Percentiles rank a stretch among this genome's conserved stretches.
phyloP scores from a whole-genome alignment of 2,113 vertebrate species.

The Entomyzon cyanotis region DNA sequence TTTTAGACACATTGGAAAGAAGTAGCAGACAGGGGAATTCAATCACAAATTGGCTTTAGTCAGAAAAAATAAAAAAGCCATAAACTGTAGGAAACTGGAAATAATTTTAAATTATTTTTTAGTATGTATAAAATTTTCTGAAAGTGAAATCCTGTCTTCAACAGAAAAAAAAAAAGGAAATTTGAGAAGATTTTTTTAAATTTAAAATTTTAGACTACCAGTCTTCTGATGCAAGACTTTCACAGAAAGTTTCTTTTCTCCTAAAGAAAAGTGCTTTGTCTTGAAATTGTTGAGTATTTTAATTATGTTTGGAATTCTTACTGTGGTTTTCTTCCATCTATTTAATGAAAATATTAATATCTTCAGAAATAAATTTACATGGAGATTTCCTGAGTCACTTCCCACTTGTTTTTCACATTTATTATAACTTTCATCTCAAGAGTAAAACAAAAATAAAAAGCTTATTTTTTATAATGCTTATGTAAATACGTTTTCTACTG shows the following conservation, averaged over 20 bases:
- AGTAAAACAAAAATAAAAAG: not conserved
- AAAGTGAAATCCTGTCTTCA: not conserved
- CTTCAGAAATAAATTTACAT: not conserved
- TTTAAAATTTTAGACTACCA: not conserved
- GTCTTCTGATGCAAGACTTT: not conserved
- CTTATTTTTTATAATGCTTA: not conserved
- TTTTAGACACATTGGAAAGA: not conserved
- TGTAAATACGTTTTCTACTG: not conserved
- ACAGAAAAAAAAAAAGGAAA: not conserved
- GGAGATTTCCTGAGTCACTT: slow-evolving; percentile 13
- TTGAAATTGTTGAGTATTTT: not conserved
- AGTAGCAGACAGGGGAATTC: not conserved
- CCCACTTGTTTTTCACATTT: not conserved
- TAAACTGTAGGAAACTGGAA: not conserved
- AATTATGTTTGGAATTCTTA: not conserved
- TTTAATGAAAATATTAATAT: not conserved
- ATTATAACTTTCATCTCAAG: not conserved
- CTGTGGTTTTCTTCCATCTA: not conserved
- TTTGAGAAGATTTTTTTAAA: not conserved
- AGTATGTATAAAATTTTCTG: not conserved
- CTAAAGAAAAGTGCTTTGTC: not conserved
- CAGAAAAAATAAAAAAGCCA: not conserved
- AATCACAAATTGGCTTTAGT: not conserved
- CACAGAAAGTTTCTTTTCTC: not conserved
- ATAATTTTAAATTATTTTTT: not conserved